Percentiles rank a stretch among this genome's conserved stretches.
Conservation (phyloP, 92 coral and sea anemone species). For the Palythoa grandis region DNA sequence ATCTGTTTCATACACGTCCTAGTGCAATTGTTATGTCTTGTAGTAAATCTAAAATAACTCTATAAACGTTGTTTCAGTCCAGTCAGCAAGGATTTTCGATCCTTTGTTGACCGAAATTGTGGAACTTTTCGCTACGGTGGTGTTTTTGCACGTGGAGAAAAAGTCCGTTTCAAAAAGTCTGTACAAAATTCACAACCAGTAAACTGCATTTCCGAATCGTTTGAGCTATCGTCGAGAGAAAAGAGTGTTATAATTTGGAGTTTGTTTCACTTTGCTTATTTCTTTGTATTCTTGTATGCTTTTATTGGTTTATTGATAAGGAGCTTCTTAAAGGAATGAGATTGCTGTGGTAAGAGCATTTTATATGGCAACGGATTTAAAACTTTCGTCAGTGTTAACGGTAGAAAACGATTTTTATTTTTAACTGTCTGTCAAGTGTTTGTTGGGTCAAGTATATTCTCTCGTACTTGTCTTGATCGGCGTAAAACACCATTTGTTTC, state of each 20-base stretch:
- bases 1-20: not conserved
- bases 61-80: too few species aligned
- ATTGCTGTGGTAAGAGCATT: not conserved
- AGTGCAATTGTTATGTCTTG: not conserved
- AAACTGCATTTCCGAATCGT: not conserved
- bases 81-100: too few species aligned
- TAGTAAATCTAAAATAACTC: too few species aligned
- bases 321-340: not conserved
- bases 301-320: not conserved
- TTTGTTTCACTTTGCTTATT: not conserved
- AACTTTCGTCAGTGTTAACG: not conserved
- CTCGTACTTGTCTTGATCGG: too few species aligned
- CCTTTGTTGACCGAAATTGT: too few species aligned
- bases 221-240: not conserved
- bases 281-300: not conserved
- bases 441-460: too few species aligned
- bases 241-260: not conserved
- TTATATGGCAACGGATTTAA: not conserved
- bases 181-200: not conserved
- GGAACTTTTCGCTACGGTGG: too few species aligned
- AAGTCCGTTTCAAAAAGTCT: not conserved
- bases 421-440: too few species aligned
- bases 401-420: not conserved
- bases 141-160: too few species aligned
- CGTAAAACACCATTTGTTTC: too few species aligned